These are phyloP conservation scores for Dynastes hyllus DNA, from an alignment of 2,888 invertebrate genomes.

Conservation along the genomic window DNA sequence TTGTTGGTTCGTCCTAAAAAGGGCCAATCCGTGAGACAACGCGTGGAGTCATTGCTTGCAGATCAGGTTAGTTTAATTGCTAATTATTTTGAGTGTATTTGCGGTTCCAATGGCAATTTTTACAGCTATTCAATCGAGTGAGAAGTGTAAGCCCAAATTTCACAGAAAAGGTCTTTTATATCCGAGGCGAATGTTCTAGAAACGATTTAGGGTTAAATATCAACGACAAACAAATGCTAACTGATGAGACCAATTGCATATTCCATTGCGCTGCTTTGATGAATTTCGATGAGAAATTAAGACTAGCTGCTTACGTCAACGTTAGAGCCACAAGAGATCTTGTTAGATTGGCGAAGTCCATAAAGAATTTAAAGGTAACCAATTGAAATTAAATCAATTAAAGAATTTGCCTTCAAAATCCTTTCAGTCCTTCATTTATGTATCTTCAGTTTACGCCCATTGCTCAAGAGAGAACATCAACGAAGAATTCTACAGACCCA, in stretches of 20 bases:
- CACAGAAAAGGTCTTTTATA: slow-evolving; percentile 74
- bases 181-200: slow-evolving; percentile 74
- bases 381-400: background rate
- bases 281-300: slow-evolving; percentile 82
- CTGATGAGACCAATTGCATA: slow-evolving; percentile 77
- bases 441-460: slow-evolving; percentile 80
- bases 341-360: slow-evolving; percentile 77
- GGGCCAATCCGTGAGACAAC: slow-evolving; percentile 62
- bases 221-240: slow-evolving; percentile 71
- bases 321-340: slow-evolving; percentile 79
- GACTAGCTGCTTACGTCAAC: slow-evolving; percentile 81
- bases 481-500: slow-evolving; percentile 73
- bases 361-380: slow-evolving; percentile 77
- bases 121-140: slow-evolving; percentile 72
- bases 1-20: slow-evolving; percentile 65
- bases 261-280: slow-evolving; percentile 87
- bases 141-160: slow-evolving; percentile 72
- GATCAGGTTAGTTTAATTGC: slow-evolving; percentile 73
- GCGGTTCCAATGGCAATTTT: slow-evolving; percentile 1
- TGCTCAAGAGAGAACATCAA: slow-evolving; percentile 74
- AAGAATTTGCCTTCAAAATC: background rate
- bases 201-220: slow-evolving; percentile 74
- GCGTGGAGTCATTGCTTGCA: slow-evolving; percentile 75
- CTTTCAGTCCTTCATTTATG: slow-evolving; percentile 74
- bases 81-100: background rate